phyloP scores from a whole-genome alignment of 2,113 vertebrate genomes.

The Anoplopoma fimbria region DNA sequence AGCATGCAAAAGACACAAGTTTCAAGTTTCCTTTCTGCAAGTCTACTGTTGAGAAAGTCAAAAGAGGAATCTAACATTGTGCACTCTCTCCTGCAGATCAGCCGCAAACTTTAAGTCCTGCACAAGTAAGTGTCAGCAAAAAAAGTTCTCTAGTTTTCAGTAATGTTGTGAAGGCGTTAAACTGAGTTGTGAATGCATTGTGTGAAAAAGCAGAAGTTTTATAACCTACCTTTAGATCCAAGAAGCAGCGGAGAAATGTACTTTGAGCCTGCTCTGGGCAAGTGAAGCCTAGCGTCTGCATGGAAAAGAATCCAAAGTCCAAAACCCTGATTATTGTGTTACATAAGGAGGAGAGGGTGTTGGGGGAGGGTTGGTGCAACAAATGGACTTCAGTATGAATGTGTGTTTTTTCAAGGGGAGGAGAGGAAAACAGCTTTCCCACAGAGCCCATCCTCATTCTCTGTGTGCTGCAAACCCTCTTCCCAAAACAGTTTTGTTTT shows the following conservation, averaged over 20 bases:
- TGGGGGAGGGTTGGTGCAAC: conserved; percentile 22
- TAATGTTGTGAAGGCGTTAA: no score
- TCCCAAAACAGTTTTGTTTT: neutral
- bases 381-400: conserved; percentile 27
- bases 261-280: neutral
- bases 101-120: neutral
- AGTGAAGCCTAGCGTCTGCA: neutral
- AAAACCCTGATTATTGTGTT: conserved; percentile 46
- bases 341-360: conserved; percentile 27
- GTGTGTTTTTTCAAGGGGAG: neutral
- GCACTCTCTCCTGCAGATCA: neutral
- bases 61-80: neutral
- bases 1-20: neutral
- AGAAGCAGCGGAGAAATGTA: conserved; percentile 1
- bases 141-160: neutral
- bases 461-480: neutral
- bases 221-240: conserved; percentile 50
- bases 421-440: neutral
- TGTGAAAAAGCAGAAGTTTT: neutral
- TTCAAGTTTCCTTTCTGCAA: neutral
- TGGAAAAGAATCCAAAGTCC: conserved; percentile 27
- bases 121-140: neutral
- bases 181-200: neutral
- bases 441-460: neutral
- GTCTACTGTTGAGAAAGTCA: neutral